Base-by-base conservation (phyloP, 2,888 invertebrate species). In the Trissoscelio sp. region DNA sequence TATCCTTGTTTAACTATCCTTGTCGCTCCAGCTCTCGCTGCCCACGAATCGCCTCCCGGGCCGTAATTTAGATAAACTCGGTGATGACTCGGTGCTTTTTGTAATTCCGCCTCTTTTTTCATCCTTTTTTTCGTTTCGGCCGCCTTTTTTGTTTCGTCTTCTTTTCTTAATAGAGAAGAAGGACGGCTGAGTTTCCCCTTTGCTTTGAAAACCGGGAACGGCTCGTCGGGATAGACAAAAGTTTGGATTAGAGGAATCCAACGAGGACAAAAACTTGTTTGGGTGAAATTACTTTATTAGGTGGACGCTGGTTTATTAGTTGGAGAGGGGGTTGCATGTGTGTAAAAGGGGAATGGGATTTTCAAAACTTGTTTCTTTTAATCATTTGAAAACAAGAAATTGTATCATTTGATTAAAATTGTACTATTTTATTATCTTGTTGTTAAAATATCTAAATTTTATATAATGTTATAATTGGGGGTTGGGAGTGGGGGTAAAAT, bases 1-100 rank as follows among this genome's bases (percentile, higher is more conserved):
- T 51, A 60, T 51, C 60, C 66, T 42, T 51, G 31, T 16, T 62
- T 9, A 39, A 20, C 62, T 53, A 31, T 14, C 9, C 28, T 48
- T 42, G 34, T 28, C 48, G 53, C 60, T 44, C 44, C n/a, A 3
- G 57, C 44, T 70, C 57, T 58, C 44, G 18, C 75, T 75, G 67
- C 69, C 77, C 77, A 77, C 77, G 67, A 67, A 77, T 64, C 58
- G 64, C 64, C 60, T 46, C 69, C 62, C 55, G 78, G 64, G 34
- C 78, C 78, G 81, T 64, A 72, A 70, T 77, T 72, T 75, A 66
- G 70, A 69, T 73, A 73, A 78, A 73, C 77, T 67, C 78, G 79
- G 64, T 69, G 79, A 72, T 73, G 77, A 73, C 80, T 72, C 53
- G 77, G 37, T 58, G 64, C 78, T 75, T 77, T 77, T 64, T 60